These are phyloP conservation scores for Acronicta aceris DNA, from an alignment of 2,888 invertebrate genomes.

Conservation along the genomic window DNA sequence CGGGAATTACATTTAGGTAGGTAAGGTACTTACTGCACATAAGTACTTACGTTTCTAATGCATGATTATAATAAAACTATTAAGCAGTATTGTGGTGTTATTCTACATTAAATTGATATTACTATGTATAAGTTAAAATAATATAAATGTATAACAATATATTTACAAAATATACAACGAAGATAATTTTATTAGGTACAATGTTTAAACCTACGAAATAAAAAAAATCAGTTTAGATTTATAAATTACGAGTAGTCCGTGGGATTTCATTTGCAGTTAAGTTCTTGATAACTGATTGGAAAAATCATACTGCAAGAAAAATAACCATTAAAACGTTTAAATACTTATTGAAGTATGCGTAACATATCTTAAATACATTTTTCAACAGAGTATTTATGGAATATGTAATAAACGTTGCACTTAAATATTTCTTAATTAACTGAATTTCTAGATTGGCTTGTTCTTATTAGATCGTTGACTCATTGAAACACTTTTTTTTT, in stretches of 20 bases:
- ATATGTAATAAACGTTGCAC: slow-evolving; percentile 17
- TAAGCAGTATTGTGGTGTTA: too few species aligned
- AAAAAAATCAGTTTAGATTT: background rate
- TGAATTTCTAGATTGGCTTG: slow-evolving; percentile 3
- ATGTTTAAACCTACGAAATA: background rate
- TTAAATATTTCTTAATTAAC: slow-evolving; percentile 22
- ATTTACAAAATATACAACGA: too few species aligned
- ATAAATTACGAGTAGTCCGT: slow-evolving; percentile 27
- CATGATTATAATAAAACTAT: too few species aligned
- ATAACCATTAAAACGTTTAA: slow-evolving; percentile 9
- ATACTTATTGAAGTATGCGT: slow-evolving; percentile 13
- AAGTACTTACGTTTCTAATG: too few species aligned
- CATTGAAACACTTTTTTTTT: too few species aligned
- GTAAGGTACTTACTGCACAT: too few species aligned
- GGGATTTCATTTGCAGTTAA: slow-evolving; percentile 23
- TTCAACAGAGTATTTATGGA: slow-evolving; percentile 19
- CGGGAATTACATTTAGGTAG: too few species aligned
- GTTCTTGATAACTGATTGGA: too few species aligned
- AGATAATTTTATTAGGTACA: too few species aligned
- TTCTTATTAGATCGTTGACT: background rate
- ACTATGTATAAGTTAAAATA: too few species aligned
- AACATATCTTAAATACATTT: slow-evolving; percentile 20
- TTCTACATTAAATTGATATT: too few species aligned
- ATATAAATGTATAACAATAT: too few species aligned
- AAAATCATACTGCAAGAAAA: slow-evolving; percentile 9